phyloP scores from a whole-genome alignment of 2,888 invertebrate genomes.

The Heliothis peltigera region DNA sequence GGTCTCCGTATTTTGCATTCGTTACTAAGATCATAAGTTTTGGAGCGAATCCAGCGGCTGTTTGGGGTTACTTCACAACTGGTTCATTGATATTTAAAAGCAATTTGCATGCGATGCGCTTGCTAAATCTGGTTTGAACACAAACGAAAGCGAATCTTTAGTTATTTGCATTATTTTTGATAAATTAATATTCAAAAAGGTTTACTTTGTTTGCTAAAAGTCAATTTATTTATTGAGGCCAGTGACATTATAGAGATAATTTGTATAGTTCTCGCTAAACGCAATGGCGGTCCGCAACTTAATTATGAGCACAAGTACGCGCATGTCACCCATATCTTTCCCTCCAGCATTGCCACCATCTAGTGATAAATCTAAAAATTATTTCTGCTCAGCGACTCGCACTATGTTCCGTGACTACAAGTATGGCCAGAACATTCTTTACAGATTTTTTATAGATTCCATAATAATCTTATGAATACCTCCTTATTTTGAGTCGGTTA shows the following conservation, averaged over 20 bases:
- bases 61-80: constrained; percentile 40
- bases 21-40: constrained; percentile 38
- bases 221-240: not conserved
- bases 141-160: constrained; percentile 46
- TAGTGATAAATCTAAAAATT: too few species aligned
- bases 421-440: too few species aligned
- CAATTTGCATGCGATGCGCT: constrained; percentile 45
- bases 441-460: too few species aligned
- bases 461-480: too few species aligned
- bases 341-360: too few species aligned
- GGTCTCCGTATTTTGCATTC: constrained; percentile 35
- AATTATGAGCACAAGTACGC: too few species aligned
- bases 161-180: constrained; percentile 14
- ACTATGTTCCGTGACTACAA: too few species aligned
- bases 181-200: not conserved
- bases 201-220: not conserved
- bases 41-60: constrained; percentile 50
- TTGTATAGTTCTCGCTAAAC: not conserved
- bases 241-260: not conserved
- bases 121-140: constrained; percentile 18
- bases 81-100: constrained; percentile 44
- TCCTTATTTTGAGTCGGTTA: too few species aligned
- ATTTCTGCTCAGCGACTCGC: too few species aligned
- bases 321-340: too few species aligned
- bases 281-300: too few species aligned